phyloP scores from a whole-genome alignment of 2,888 invertebrate genomes.

The Chalcis sispes region DNA sequence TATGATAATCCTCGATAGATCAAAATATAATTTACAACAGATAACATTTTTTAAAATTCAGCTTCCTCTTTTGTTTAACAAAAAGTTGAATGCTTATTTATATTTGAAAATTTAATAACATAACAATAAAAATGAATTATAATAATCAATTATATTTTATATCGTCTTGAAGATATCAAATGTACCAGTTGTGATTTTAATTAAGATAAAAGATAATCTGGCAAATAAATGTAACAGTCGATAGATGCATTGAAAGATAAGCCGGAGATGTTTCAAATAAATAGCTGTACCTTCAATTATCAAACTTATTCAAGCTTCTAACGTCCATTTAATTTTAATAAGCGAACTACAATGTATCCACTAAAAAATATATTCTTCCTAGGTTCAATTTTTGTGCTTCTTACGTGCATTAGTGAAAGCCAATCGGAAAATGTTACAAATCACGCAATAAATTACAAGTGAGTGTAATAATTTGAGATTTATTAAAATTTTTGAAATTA shows the following conservation, averaged over 20 bases:
- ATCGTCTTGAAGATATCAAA: too few species aligned
- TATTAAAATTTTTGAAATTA: too few species aligned
- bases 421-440: not conserved
- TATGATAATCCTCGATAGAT: too few species aligned
- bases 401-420: not conserved
- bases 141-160: too few species aligned
- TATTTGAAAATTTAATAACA: too few species aligned
- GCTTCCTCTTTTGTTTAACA: too few species aligned
- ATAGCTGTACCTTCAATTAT: not conserved
- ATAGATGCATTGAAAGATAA: slow-evolving; percentile 6
- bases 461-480: not conserved
- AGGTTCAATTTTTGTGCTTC: not conserved
- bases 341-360: not conserved
- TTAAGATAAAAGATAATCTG: slow-evolving; percentile 1
- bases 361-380: not conserved
- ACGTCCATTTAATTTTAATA: not conserved
- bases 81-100: too few species aligned
- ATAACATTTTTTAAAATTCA: too few species aligned
- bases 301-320: not conserved
- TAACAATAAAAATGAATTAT: too few species aligned
- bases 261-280: not conserved
- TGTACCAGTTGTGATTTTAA: too few species aligned
- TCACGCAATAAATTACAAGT: not conserved
- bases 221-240: not conserved
- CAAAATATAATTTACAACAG: too few species aligned